These are phyloP conservation scores for Pampus argenteus DNA, from an alignment of 2,797 vertebrate species.

Conservation along the genomic window DNA sequence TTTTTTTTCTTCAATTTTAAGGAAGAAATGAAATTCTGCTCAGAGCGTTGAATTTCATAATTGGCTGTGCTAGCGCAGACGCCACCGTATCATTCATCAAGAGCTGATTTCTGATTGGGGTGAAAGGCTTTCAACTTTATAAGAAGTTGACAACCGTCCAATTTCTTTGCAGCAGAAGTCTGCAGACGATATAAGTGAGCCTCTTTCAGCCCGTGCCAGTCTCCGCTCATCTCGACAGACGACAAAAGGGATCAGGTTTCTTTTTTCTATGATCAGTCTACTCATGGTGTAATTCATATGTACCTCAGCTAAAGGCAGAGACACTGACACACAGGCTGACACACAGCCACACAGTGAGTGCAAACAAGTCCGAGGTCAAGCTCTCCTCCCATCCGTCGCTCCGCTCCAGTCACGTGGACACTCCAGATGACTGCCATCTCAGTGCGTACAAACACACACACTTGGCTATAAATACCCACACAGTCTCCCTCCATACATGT, in stretches of 20 bases:
- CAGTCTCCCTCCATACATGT: constrained; percentile 63
- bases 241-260: constrained; percentile 1
- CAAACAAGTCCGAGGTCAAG: constrained; percentile 66
- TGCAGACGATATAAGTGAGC: constrained; percentile 8
- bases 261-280: neutral
- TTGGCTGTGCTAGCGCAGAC: constrained; percentile 7
- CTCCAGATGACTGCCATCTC: constrained; percentile 66
- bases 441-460: constrained; percentile 29
- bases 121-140: constrained; percentile 29
- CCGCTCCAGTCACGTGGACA: constrained; percentile 60
- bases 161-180: constrained; percentile 28
- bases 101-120: constrained; percentile 30
- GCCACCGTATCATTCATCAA: constrained; percentile 11
- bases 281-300: constrained; percentile 11
- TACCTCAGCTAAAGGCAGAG: constrained; percentile 19
- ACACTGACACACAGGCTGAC: constrained; percentile 15
- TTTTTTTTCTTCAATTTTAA: constrained; percentile 9
- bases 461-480: constrained; percentile 68
- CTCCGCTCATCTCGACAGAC: constrained; percentile 2
- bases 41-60: constrained; percentile 11
- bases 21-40: constrained; percentile 7
- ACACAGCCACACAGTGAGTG: constrained; percentile 39
- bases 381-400: constrained; percentile 38
- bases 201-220: constrained; percentile 18
- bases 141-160: constrained; percentile 16